These are phyloP conservation scores for Heliconius aoede DNA, from an alignment of 2,888 invertebrate species.

Conservation along the genomic window DNA sequence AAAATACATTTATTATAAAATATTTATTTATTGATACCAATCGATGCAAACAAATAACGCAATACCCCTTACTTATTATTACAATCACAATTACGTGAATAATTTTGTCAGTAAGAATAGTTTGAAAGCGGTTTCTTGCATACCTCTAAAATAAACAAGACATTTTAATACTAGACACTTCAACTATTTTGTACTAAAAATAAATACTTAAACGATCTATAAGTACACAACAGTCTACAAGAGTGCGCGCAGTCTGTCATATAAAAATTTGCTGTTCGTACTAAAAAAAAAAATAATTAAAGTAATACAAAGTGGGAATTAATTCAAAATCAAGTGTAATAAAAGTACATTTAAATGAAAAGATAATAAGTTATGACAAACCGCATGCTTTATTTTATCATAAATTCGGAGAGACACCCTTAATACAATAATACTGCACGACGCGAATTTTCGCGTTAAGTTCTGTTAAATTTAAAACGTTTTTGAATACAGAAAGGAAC, in stretches of 20 bases:
- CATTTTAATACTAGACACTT: constrained; percentile 28
- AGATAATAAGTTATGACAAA: neutral
- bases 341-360: neutral
- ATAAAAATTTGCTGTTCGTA: neutral
- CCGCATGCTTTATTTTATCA: neutral
- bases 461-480: neutral
- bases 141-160: constrained; percentile 36
- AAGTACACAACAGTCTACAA: constrained; percentile 32
- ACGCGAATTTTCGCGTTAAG: constrained; percentile 9
- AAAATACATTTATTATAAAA: neutral
- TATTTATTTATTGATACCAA: neutral
- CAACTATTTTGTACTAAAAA: constrained; percentile 37
- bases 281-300: neutral
- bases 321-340: neutral
- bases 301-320: neutral
- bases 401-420: constrained; percentile 8
- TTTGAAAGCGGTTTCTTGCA: neutral
- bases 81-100: neutral
- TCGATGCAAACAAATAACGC: neutral
- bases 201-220: constrained; percentile 35
- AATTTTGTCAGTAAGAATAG: neutral
- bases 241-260: constrained; percentile 22
- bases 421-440: constrained; percentile 31
- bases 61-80: neutral
- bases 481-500: neutral